Evolutionary conservation across 2,113 vertebrate genomes (phyloP), one percentile per base, ranked within the genome.

Genomic region (Pseudopipra pipra): DNA sequence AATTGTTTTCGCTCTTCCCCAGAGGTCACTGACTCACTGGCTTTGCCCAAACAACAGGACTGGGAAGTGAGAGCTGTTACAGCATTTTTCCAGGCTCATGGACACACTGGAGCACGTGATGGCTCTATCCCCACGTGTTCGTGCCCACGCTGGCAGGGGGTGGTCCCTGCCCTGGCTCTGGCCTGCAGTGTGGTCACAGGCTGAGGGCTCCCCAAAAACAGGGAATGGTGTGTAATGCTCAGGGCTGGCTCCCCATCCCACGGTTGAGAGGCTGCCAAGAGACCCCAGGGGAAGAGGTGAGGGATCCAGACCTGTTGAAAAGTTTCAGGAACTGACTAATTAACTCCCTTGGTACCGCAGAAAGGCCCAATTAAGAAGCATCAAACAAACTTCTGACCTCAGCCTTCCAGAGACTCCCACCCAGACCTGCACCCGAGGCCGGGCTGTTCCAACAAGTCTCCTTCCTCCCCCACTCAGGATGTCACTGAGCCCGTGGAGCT

Each of bases 301-400:
- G 20, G 71, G 88, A 73, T 27, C 35, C 33, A 55, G 43, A 52
- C 11, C 61, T 68, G 66, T 21, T 44, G 74, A 43, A 59, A 55
- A 47, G 95, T 96, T 93, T 96, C 95, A 95, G 93, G 39, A 82
- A 68, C 67, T 95, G 93, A 95, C 86, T 97, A 88, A 92, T 65
- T 66, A 49, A 44, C 37, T 86, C 59, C 82, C 67, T 56, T 14
- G 7, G 54, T 5, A 1, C 33, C 63, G 46, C n/a, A 77, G 85
- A 90, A 77, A 86, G 37, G 72, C 15, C 23, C 30, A 85, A 13
- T 66, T 70, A 83, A 62, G 72, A 83, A 83, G 75, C n/a, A 19
- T 55, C 94, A 93, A 95, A 95, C 94, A 93, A 95, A 95, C 91
- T 95, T 75, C 94, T 88, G 84, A 96, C 91, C 93, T 95, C 84